Evolutionary conservation across 2,797 vertebrate species (phyloP).

Genomic region (Triplophysa bombifrons): DNA sequence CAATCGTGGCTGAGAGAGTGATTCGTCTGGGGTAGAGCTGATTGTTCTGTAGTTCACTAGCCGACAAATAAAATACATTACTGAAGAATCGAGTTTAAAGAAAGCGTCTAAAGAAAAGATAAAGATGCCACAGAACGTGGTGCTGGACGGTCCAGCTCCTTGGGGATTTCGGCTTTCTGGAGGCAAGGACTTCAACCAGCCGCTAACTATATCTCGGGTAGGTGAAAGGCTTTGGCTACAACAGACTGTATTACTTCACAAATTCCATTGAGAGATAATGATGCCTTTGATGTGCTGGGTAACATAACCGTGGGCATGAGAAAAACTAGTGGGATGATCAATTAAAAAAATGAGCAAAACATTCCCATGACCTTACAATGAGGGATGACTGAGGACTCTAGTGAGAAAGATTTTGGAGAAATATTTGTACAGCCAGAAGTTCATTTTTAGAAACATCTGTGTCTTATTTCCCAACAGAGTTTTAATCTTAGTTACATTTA

Average conservation of each 20-base stretch:
- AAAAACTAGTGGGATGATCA: conserved; percentile 38
- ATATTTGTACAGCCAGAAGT: conserved; percentile 28
- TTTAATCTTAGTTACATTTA: not conserved
- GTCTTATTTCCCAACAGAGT: conserved; percentile 29
- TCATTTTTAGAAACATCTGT: conserved; percentile 32
- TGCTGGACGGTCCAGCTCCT: conserved; percentile 82
- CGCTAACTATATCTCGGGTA: conserved; percentile 78
- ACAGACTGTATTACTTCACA: conserved; percentile 31
- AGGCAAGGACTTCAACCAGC: conserved; percentile 86
- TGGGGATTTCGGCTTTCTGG: conserved; percentile 87
- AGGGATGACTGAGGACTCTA: not conserved
- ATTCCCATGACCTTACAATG: conserved; percentile 31
- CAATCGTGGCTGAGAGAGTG: conserved; percentile 38
- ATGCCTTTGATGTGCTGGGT: conserved; percentile 41
- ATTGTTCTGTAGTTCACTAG: conserved; percentile 29
- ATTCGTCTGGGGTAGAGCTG: conserved; percentile 36
- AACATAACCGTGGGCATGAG: conserved; percentile 32
- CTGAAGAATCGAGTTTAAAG: conserved; percentile 5
- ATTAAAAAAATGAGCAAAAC: conserved; percentile 21
- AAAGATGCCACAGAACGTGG: conserved; percentile 83
- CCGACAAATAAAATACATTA: conserved; percentile 4
- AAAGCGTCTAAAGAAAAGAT: conserved; percentile 7
- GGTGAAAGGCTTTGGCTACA: conserved; percentile 50
- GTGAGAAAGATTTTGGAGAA: conserved; percentile 11
- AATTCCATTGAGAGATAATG: conserved; percentile 43